Base-by-base conservation (phyloP, 92 coral and sea anemone genomes). In the Blastomussa wellsi region DNA sequence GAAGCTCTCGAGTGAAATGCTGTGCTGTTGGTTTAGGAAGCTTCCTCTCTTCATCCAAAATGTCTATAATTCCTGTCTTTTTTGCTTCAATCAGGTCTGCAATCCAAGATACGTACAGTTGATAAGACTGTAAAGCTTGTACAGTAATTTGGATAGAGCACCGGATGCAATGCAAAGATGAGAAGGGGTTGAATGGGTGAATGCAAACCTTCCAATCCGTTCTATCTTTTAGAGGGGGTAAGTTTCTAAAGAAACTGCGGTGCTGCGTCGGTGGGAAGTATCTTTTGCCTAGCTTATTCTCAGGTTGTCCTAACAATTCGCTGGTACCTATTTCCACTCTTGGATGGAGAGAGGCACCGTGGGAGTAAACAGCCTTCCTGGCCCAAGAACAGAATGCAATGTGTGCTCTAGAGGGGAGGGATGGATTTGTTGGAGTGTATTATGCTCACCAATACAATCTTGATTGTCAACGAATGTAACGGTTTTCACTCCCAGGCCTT, bases 401-500 rank as follows among this genome's bases (percentile, higher is more conserved):
- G 60, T 2, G 49, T 8, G 11, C 11, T 44, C 1, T 1, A 7
- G n/a, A 19, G 26, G n/a, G n/a, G 65, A 3, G 31, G 10, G 65
- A 17, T 55, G 28, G 22, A 6, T 24, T 24, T 57, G 31, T 59
- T 47, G 3, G 20, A 35, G 5, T 7, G 35, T 52, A 44, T 13
- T 9, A 35, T 33, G 4, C 87, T 73, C 35, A 96, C 98, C 97
- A 36, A 96, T 96, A 28, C 98, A 96, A 39, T 96, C 98, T 74
- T 96, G 98, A 74, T 96, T 96, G 92, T 96, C 98, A 72, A 96
- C 90, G 83, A 89, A 96, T 39, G 93, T 95, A 66, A 96, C 95
- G 22, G 86, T 88, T 77, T 90, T 90, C 39, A 96, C 98, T 17
- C 97, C 97, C 66, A 96, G 92, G 3, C 98, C 98, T 78, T 96